phyloP scores from a whole-genome alignment of 2,797 vertebrate genomes.

The Clarias pachynema region DNA sequence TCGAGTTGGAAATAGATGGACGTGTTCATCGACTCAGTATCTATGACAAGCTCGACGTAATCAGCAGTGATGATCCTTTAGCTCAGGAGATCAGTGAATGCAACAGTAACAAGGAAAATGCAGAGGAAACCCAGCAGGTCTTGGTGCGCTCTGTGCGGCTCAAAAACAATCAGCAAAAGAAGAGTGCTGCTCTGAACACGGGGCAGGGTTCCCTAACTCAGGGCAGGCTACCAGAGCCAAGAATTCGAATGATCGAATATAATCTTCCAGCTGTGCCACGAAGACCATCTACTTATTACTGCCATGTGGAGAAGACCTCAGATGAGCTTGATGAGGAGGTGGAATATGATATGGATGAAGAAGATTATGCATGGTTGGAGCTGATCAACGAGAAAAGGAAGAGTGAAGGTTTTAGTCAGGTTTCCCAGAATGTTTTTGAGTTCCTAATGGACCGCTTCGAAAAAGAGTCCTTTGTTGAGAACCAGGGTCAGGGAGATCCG shows the following conservation, averaged over 20 bases:
- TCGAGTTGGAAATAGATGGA: conserved; percentile 97
- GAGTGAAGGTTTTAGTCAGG: conserved; percentile 87
- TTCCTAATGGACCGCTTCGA: conserved; percentile 98
- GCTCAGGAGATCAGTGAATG: conserved; percentile 97
- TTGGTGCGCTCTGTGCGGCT: conserved; percentile 89
- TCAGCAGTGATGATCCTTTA: conserved; percentile 89
- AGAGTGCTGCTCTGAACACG: conserved; percentile 74
- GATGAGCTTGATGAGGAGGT: conserved; percentile 96
- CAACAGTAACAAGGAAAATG: conserved; percentile 98
- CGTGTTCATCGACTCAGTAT: conserved; percentile 94
- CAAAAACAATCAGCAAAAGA: conserved; percentile 91
- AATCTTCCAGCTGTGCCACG: conserved; percentile 91
- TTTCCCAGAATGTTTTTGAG: conserved; percentile 94
- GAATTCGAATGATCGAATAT: conserved; percentile 91
- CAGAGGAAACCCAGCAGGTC: conserved; percentile 85
- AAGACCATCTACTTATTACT: conserved; percentile 85
- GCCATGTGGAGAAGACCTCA: conserved; percentile 86
- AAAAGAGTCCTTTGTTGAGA: conserved; percentile 90
- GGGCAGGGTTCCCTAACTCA: conserved; percentile 72
- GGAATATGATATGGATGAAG: conserved; percentile 98
- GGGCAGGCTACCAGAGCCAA: conserved; percentile 83
- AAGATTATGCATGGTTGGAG: conserved; percentile 96
- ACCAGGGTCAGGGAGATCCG: conserved; percentile 85
- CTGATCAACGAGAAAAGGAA: conserved; percentile 90
- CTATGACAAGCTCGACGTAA: conserved; percentile 92